Base-by-base conservation (phyloP, 2,888 invertebrate genomes). In the Girardia tigrina region DNA sequence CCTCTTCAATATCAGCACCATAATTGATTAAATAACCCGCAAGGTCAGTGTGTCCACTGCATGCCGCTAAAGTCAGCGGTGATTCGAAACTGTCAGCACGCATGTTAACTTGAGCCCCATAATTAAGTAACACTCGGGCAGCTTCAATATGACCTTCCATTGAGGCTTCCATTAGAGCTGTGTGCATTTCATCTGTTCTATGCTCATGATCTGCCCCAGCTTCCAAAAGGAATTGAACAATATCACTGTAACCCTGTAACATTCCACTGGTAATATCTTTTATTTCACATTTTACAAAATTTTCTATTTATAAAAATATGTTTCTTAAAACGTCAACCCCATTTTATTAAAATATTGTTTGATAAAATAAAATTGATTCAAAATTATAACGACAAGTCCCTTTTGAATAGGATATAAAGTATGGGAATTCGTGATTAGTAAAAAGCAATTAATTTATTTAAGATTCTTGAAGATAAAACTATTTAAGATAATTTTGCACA, bases 141-240 rank as follows among this genome's bases (percentile, higher is more conserved):
- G 97, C 88, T 82, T 97, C 94, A 82, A 93, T 91, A 84, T 95
- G 94, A 0, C 97, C 97, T 20, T 94, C 94, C 79, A 94, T 89
- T 79, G 94, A 93, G 28, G 97, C 95, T 86, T 95, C 97, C 97
- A 98, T 97, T 82, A 98, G 86, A 72, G 97, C 94, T 78, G 97
- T 98, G 86, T 98, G 97, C 94, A 98, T 94, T 87, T 98, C 98
- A 84, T 97, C 95, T 8, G 95, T 95, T 87, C 95, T 95, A 87
- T 95, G 95, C 85, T 95, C 94, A 85, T 94, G 88, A 78, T 95
- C 94, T 23, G 94, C 94, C 78, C 95, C 95, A 72, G 94, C 94
- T 81, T 91, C 92, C 79, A 98, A 86, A 78, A 98, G 88, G 86
- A 93, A 95, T 80, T 93, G 88, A 76, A 77, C 77, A 77, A 76